Conservation (phyloP, 2,113 vertebrate species). For the Cyphotilapia sp. region DNA sequence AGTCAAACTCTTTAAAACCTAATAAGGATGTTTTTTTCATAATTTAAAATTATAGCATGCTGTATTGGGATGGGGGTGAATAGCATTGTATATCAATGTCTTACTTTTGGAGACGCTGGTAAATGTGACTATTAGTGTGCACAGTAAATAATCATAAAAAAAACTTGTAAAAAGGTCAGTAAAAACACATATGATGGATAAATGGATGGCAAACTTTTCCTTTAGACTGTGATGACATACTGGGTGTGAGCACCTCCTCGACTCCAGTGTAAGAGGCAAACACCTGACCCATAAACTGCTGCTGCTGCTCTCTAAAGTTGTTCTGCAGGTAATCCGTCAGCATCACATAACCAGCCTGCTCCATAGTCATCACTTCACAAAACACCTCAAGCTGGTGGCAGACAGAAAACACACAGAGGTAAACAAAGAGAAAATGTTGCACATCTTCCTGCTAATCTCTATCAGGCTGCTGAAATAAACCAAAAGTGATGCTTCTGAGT, state of each 20-base stretch:
- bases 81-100: neutral
- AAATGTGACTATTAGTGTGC: neutral
- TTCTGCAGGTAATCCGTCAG: conserved; percentile 97
- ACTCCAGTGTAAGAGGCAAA: conserved; percentile 88
- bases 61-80: neutral
- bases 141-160: neutral
- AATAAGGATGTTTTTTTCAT: neutral
- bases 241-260: conserved; percentile 84
- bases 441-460: neutral
- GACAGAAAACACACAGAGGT: neutral
- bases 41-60: neutral
- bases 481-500: neutral
- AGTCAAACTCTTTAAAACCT: neutral
- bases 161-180: neutral
- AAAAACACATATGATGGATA: neutral
- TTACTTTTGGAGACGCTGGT: neutral
- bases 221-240: conserved; percentile 61
- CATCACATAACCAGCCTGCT: conserved; percentile 94
- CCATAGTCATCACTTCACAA: conserved; percentile 97
- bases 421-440: neutral
- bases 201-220: neutral
- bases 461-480: neutral
- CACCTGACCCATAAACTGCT: conserved; percentile 90
- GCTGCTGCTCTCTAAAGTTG: conserved; percentile 90
- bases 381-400: conserved; percentile 82